A percentile compares a stretch with the other conserved stretches of the same genome.
phyloP scores from a whole-genome alignment of 1,140 invertebrate genomes.

The Aphidius ervi region DNA sequence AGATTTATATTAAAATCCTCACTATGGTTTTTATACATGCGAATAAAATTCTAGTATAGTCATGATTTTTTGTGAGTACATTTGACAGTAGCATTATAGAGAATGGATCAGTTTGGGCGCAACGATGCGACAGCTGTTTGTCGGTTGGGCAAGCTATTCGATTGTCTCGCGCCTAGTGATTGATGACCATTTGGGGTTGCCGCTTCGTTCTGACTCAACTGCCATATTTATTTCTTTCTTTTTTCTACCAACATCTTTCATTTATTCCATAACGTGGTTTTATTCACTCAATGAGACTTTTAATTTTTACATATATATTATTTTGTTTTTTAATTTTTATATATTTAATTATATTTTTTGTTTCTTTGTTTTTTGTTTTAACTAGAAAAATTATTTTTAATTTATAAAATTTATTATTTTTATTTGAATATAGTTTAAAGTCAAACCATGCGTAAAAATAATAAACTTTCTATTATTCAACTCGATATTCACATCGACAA shows the following conservation, averaged over 20 bases:
- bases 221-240: conserved; percentile 33
- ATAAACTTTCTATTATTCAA: too few species aligned
- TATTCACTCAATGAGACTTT: conserved; percentile 1
- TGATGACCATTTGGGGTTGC: conserved; percentile 52
- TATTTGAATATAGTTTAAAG: too few species aligned
- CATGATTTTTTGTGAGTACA: conserved; percentile 22
- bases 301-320: conserved; percentile 1
- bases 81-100: conserved; percentile 33
- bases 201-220: conserved; percentile 32
- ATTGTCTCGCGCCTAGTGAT: conserved; percentile 55
- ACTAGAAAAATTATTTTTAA: too few species aligned
- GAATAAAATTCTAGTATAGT: conserved; percentile 15
- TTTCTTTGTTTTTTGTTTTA: too few species aligned
- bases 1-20: not conserved
- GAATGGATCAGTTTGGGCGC: conserved; percentile 38
- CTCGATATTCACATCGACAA: too few species aligned
- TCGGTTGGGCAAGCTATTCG: conserved; percentile 48
- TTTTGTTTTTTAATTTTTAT: conserved; percentile 8
- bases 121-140: conserved; percentile 53
- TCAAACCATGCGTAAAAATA: too few species aligned
- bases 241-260: conserved; percentile 20
- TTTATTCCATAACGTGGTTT: conserved; percentile 2
- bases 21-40: conserved; percentile 4
- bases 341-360: too few species aligned
- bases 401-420: too few species aligned